Conservation (phyloP, 2,888 invertebrate species). For the Autographa pulchrina region DNA sequence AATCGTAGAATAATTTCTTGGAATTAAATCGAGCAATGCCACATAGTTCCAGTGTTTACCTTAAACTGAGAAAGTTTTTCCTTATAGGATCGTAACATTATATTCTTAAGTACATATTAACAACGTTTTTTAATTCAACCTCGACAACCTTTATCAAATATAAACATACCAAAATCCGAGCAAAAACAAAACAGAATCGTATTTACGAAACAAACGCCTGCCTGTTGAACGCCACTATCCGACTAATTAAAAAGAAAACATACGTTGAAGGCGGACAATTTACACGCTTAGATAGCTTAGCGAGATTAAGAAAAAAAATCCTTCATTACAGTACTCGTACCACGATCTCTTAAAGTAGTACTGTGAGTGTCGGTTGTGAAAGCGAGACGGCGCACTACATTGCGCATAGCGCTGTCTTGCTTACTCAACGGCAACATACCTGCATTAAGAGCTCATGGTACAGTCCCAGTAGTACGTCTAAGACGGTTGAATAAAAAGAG, state of each 20-base stretch:
- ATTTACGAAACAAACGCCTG: not conserved
- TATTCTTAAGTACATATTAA: too few relatives aligned
- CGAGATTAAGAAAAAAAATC: constrained; percentile 52
- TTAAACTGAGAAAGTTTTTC: not conserved
- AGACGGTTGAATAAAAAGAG: constrained; percentile 40
- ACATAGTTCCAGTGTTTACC: not conserved
- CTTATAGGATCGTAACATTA: too few relatives aligned
- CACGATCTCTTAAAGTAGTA: too few relatives aligned
- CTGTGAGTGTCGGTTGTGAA: too few relatives aligned
- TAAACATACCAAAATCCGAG: not conserved
- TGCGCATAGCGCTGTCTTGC: too few relatives aligned
- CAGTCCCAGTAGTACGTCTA: constrained; percentile 13
- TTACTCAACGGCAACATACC: too few relatives aligned
- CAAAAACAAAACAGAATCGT: not conserved
- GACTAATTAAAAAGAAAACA: constrained; percentile 45
- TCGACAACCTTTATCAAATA: too few relatives aligned
- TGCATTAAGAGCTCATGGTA: too few relatives aligned
- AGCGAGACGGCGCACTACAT: too few relatives aligned
- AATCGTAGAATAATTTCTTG: not conserved
- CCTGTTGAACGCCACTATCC: not conserved
- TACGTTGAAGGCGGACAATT: constrained; percentile 30
- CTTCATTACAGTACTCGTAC: constrained; percentile 27
- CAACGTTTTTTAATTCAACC: too few relatives aligned
- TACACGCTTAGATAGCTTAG: constrained; percentile 30
- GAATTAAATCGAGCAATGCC: not conserved